Percentiles rank a stretch among this genome's conserved stretches.
phyloP scores from a whole-genome alignment of 2,888 invertebrate species.

The Lepidocyrtinus sp. region DNA sequence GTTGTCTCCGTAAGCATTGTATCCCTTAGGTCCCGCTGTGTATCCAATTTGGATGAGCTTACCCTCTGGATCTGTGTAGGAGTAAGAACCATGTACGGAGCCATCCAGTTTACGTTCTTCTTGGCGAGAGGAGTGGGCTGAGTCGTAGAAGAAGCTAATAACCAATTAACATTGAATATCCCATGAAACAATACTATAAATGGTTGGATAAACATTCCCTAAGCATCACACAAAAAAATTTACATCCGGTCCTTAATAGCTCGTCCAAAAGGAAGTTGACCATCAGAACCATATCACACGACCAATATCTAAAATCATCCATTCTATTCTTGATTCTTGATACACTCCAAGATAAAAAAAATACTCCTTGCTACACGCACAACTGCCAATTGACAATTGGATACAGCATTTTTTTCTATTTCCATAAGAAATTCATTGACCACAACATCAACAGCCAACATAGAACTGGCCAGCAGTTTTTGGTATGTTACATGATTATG shows the following conservation, averaged over 20 bases:
- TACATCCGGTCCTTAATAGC: too few species aligned
- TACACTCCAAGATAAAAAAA: too few species aligned
- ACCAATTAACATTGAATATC: not conserved
- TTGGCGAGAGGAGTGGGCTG: constrained; percentile 75
- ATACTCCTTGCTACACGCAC: not conserved
- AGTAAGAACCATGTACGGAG: constrained; percentile 81
- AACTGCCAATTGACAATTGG: too few species aligned
- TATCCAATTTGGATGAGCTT: constrained; percentile 77
- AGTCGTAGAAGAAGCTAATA: constrained; percentile 61
- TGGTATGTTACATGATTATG: too few species aligned
- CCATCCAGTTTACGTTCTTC: constrained; percentile 81
- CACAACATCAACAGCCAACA: too few species aligned
- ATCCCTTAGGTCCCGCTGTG: constrained; percentile 74
- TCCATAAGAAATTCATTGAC: too few species aligned
- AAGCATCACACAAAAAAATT: not conserved
- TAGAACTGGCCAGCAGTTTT: too few species aligned
- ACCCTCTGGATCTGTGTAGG: constrained; percentile 78
- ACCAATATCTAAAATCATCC: too few species aligned
- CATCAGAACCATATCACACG: too few species aligned
- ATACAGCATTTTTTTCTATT: constrained; percentile 17
- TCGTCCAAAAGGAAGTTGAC: constrained; percentile 27
- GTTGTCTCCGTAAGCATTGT: constrained; percentile 83
- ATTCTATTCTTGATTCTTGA: too few species aligned
- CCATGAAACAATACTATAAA: not conserved
- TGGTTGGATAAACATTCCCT: not conserved